Percentiles rank a stretch among this genome's conserved stretches.
Conservation (phyloP, 2,113 vertebrate species). For the Callospermophilus lateralis region DNA sequence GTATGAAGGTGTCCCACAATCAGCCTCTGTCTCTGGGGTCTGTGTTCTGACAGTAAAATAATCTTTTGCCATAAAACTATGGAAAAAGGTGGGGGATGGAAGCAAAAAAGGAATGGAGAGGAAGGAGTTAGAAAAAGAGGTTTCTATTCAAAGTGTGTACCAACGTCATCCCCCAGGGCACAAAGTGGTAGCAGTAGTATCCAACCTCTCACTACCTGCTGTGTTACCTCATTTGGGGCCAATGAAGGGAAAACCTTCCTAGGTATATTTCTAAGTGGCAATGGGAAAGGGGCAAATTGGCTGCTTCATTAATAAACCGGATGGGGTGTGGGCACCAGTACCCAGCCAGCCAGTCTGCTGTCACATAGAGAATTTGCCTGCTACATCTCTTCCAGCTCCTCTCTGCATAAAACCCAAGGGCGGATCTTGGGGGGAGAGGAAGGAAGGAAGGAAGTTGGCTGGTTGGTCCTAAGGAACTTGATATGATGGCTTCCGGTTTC, state of each 20-base stretch:
- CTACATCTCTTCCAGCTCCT: background rate
- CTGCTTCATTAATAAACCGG: constrained; percentile 15
- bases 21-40: background rate
- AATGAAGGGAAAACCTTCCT: background rate
- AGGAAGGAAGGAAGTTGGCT: constrained; percentile 44
- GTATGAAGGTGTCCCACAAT: background rate
- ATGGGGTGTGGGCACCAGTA: background rate
- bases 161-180: background rate
- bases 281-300: background rate
- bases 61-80: background rate
- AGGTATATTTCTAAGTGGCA: background rate
- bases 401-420: background rate
- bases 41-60: background rate
- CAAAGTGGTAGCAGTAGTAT: background rate
- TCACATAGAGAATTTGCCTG: background rate
- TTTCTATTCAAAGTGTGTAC: background rate
- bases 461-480: background rate
- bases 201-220: background rate
- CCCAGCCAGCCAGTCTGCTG: background rate
- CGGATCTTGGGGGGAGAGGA: constrained; percentile 16
- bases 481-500: background rate
- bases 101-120: background rate
- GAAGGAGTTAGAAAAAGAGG: background rate
- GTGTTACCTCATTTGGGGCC: background rate
- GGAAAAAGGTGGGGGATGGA: background rate